These are phyloP conservation scores for Butorides virescens DNA, from an alignment of 2,113 vertebrate genomes.

Conservation along the genomic window DNA sequence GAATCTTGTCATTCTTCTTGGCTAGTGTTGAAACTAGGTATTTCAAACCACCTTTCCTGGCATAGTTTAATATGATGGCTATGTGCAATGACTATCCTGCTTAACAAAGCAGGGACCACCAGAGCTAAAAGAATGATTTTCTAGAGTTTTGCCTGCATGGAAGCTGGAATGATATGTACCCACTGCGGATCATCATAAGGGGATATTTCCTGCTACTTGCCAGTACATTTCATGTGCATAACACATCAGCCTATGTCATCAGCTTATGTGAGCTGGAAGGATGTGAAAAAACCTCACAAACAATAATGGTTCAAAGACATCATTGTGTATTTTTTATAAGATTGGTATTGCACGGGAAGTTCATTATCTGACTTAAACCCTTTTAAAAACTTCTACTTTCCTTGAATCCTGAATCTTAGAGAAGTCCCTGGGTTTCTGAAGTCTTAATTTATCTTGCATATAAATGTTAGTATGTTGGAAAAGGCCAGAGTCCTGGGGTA, in stretches of 20 bases:
- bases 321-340: not conserved
- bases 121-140: not conserved
- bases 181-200: not conserved
- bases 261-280: not conserved
- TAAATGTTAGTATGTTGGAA: not conserved
- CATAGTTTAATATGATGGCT: not conserved
- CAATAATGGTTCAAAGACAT: not conserved
- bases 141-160: not conserved
- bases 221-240: not conserved
- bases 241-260: not conserved
- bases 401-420: not conserved
- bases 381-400: not conserved
- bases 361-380: not conserved
- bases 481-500: not conserved
- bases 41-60: not conserved
- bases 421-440: not conserved
- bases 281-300: not conserved
- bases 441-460: not conserved
- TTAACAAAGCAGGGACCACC: not conserved
- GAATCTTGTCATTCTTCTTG: not conserved
- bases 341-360: not conserved
- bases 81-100: not conserved
- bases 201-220: not conserved
- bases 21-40: not conserved
- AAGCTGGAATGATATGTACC: not conserved